Percentiles rank a stretch among this genome's conserved stretches.
Conservation (phyloP, 1,140 invertebrate species). For the Drosophila grimshawi region DNA sequence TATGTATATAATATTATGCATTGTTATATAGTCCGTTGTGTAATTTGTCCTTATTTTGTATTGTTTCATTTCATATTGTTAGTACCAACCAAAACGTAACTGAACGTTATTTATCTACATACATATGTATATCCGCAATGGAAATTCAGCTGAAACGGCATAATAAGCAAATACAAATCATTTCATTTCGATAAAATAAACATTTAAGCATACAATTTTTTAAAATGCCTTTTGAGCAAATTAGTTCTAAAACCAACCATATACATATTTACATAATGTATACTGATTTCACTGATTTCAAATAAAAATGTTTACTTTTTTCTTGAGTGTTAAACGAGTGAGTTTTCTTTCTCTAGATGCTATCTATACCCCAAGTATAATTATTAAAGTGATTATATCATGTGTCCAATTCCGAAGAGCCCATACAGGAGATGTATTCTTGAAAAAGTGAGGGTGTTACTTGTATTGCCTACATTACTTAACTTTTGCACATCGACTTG, state of each 20-base stretch:
- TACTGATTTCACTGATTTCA: conserved; percentile 67
- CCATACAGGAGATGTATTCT: too few relatives aligned
- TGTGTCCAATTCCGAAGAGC: too few relatives aligned
- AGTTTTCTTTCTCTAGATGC: background rate
- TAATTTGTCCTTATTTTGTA: conserved; percentile 57
- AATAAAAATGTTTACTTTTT: conserved; percentile 65
- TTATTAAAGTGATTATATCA: too few relatives aligned
- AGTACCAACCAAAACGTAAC: conserved; percentile 44
- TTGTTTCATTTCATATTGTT: conserved; percentile 55
- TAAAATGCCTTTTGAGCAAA: conserved; percentile 70
- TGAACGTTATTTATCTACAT: conserved; percentile 41
- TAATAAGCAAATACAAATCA: conserved; percentile 40
- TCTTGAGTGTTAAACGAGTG: conserved; percentile 30
- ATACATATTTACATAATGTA: conserved; percentile 64
- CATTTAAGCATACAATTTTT: conserved; percentile 61
- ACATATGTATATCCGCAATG: background rate
- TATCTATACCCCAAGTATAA: too few relatives aligned
- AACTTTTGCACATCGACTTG: too few relatives aligned
- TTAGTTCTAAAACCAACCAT: conserved; percentile 55
- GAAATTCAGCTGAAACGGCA: conserved; percentile 3
- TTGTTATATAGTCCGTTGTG: conserved; percentile 62
- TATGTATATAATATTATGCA: conserved; percentile 5
- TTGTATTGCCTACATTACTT: too few relatives aligned
- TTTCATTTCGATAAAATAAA: conserved; percentile 69
- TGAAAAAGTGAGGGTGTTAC: too few relatives aligned